Base-by-base conservation (phyloP, 2,797 vertebrate species). In the Chloroceryle inda region DNA sequence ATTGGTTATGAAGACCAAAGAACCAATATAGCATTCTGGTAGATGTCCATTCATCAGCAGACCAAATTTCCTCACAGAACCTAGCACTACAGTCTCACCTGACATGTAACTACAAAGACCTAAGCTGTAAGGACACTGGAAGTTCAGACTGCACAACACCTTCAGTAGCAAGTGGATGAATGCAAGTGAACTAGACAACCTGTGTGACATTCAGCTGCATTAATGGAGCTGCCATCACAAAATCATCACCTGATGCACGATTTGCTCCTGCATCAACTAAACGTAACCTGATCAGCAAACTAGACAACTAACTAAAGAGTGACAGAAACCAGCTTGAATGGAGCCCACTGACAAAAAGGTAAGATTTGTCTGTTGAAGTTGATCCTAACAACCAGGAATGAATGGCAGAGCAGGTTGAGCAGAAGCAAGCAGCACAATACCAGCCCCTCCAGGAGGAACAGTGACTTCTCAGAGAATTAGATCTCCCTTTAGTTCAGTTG, bases 1-100 rank as follows among this genome's bases (percentile, higher is more conserved):
- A 27, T 9, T 56, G 22, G 37, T 23, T 89, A 42, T 38, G 84
- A 93, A 90, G 62, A 31, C 35, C 89, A 62, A 67, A 78, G 82
- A 85, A 82, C 89, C 40, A 89, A 47, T 61, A 24, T 2, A 82
- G 29, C 35, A 22, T 79, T 69, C 21, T 31, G 5, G 7, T 37
- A n/a, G 21, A 14, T 79, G 35, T 31, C 52, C 38, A 38, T 50
- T 88, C 33, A 55, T 31, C 16, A 49, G 40, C 7, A 1, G 21
- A 85, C 53, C 37, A 61, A 62, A 26, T 11, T 61, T n/a, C 27
- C 33, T 50, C 15, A 38, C 6, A 66, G 19, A 66, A 87, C 26
- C 1, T 9, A 53, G 37, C 71, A 29, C n/a, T 79, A 45, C 15
- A 31, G 37, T 56, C 22, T 64, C 38, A 91, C 37, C 13, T 40